Conservation (phyloP, 1,140 invertebrate genomes). For the Caenorhabditis tropicalis region DNA sequence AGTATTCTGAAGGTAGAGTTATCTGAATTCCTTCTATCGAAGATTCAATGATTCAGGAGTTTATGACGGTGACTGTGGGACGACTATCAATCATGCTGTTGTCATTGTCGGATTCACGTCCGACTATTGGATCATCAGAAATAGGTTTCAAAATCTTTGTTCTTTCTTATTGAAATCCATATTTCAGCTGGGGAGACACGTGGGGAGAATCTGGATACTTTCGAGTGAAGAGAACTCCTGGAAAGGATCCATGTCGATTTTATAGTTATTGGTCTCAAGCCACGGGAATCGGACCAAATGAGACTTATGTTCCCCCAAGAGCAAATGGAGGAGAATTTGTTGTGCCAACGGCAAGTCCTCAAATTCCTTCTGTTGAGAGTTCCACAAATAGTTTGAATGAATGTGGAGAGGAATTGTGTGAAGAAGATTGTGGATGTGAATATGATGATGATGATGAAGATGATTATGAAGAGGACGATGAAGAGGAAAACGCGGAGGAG, state of each 20-base stretch:
- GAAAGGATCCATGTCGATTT: constrained; percentile 40
- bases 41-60: too few species aligned
- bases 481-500: not conserved
- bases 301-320: not conserved
- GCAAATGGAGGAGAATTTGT: not conserved
- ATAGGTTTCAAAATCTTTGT: not conserved
- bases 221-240: constrained; percentile 21
- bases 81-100: constrained; percentile 49
- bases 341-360: not conserved
- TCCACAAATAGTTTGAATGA: not conserved
- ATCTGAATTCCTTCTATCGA: too few species aligned
- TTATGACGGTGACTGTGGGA: constrained; percentile 46
- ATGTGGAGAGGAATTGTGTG: constrained; percentile 4
- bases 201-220: constrained; percentile 49
- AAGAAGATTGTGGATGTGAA: constrained; percentile 24
- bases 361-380: not conserved
- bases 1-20: not conserved
- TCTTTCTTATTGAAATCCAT: not conserved
- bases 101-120: constrained; percentile 47
- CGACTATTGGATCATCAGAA: constrained; percentile 51
- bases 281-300: not conserved
- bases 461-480: not conserved
- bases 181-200: constrained; percentile 39
- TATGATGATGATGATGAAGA: constrained; percentile 37
- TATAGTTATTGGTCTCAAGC: constrained; percentile 48